Base-by-base conservation (phyloP, 2,888 invertebrate species). In the Drosophila conformis region DNA sequence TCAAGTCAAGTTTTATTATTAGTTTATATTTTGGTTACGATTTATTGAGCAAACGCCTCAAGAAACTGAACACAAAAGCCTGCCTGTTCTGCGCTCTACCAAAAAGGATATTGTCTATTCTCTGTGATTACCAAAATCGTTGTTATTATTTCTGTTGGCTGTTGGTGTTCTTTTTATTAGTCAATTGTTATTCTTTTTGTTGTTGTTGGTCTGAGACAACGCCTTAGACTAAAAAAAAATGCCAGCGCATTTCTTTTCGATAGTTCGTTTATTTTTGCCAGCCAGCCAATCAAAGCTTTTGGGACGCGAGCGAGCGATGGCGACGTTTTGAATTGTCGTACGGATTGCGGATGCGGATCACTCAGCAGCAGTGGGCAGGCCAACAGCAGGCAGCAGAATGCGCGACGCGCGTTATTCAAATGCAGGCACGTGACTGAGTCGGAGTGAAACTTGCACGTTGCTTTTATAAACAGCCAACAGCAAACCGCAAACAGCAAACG, bases 391-490 rank as follows among this genome's bases (percentile, higher is more conserved):
- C 74, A 66, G 71, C 65, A 57, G 52, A 49, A 60, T 59, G 73
- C 63, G 76, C 88, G 73, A 74, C 88, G 78, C 81, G 82, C 76
- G 67, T 65, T 72, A 68, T 91, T 82, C 78, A 73, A 74, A 77
- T 83, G 81, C 81, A 80, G 82, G 91, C 90, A 90, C 90, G 90
- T 90, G 90, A 90, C 90, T 90, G 87, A 90, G 65, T 83, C 56
- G 77, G 71, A 78, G 73, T 76, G 61, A 73, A 51, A 58, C 54
- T 69, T 82, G 87, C 79, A 83, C 76, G 78, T 71, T 80, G 78
- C 84, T 89, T 89, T 89, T 90, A 89, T 90, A 90, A 83, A 84
- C 75, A 83, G 78, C 63, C n/a, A 13, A 29, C 36, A n/a, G 36
- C 36, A 13, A 52, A 51, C 29, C 11, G 35, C 21, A n/a, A 27